Evolutionary conservation across 2,113 vertebrate species (phyloP).

Genomic region (Dasyornis broadbenti): DNA sequence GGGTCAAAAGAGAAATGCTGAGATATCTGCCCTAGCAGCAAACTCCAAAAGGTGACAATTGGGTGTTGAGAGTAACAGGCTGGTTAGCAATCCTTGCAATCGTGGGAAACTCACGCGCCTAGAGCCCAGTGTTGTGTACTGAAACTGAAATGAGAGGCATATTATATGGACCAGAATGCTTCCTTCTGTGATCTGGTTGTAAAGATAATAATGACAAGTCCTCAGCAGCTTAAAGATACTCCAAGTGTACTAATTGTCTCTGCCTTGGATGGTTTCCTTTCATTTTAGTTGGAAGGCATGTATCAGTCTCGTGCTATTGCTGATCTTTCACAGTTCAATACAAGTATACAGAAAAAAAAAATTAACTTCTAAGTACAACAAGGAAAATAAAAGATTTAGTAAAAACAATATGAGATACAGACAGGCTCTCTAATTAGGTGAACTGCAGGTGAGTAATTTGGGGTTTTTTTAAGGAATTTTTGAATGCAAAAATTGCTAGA

Average conservation of each 20-base stretch:
- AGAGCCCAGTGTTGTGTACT: background rate
- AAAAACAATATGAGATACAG: background rate
- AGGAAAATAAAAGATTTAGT: background rate
- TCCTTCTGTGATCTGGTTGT: background rate
- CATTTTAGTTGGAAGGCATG: background rate
- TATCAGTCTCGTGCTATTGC: background rate
- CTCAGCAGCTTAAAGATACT: background rate
- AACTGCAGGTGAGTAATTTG: background rate
- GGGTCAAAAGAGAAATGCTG: background rate
- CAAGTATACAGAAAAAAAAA: background rate
- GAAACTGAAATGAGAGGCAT: background rate
- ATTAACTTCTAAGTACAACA: background rate
- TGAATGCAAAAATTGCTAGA: background rate
- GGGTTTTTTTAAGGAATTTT: background rate
- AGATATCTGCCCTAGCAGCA: background rate
- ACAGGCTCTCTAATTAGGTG: background rate
- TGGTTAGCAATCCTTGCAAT: background rate
- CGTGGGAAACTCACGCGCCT: fast-evolving
- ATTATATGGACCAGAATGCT: background rate
- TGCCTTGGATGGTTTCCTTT: background rate
- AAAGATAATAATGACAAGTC: background rate
- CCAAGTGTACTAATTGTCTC: background rate
- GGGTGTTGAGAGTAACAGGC: background rate
- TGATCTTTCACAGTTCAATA: background rate
- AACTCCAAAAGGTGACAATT: background rate